Base-by-base conservation (phyloP, 2,888 invertebrate genomes). In the Nomada hirtipes region DNA sequence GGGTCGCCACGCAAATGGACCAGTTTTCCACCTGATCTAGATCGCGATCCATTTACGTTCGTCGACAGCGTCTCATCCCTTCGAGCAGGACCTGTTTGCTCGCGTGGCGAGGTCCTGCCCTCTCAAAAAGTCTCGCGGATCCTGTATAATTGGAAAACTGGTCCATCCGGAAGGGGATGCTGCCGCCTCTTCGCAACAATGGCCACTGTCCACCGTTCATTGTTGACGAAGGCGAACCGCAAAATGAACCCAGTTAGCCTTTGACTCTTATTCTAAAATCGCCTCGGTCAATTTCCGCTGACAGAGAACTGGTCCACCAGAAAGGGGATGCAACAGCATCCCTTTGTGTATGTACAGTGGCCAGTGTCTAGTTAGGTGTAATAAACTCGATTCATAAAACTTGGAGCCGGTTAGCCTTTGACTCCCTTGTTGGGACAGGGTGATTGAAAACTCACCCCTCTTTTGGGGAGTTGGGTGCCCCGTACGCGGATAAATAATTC, bases 21-120 rank as follows among this genome's bases (percentile, higher is more conserved):
- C 92, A 93, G 93, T 93, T 93, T 79, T 91, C 83, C 93, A 93
- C 93, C 93, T 93, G 93, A 93, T 92, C 85, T 90, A 75, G 89
- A 91, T 84, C 92, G 74, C 87, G 90, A 89, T 89, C 89, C 83
- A 89, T 89, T 90, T 92, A 89, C 83, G 82, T 79, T 81, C 88
- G 82, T 74, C 83, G 78, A 81, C 87, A 76, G 82, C 80, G 71
- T 79, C 68, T 71, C 77, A 73, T 84, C 71, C 75, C 72, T 68
- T 47, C 63, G 71, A 55, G 36, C 59, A 80, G 89, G 92, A 93
- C 93, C 93, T 93, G 93, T 92, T 89, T 85, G 76, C 72, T 88
- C 93, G 92, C 91, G 92, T 92, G 92, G 87, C 93, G 74, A 89
- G 88, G 90, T 90, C 91, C 88, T 88, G 90, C 82, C 88, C 87